Evolutionary conservation across 2,888 invertebrate species (phyloP), one percentile per base, ranked within the genome.

Genomic region (Andricus curvator): DNA sequence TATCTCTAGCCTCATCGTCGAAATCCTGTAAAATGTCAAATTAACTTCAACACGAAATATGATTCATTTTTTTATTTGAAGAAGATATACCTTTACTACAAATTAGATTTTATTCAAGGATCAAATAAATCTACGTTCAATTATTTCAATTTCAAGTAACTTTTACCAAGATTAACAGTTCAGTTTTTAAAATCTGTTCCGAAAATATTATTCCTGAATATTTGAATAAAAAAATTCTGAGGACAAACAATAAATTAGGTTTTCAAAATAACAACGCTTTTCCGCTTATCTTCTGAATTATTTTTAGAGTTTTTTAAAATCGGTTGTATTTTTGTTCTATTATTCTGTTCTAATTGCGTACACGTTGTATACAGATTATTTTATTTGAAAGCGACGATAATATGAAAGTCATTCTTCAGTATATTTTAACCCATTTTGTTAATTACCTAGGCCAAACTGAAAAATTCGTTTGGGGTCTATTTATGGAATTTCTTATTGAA

Each of bases 1-100:
- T 97, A 88, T 96, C 95, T 90, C 96, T 95, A 85, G 96, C 96
- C 93, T 97, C 97, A 92, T 97, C 97, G 92, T 97, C 96, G 93
- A 97, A 97, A 87, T 95, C 94, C 97, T 97, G 94, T 74, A 93
- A 87, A 78, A 82, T 64, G 76, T 41, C 25, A 70, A 65, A 56
- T 56, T 56, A 13, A 74, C 13, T 74, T 56, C 13, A n/a, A 6
- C 29, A 33, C 1, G 5, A 74, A 13, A 56, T 51, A 17, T 17
- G 48, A 22, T 25, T 29, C 1, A n/a, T 70, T 29, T 1, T 29
- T 29, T 68, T 29, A 37, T 20, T 37, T 17, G n/a, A 37, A n/a
- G 13, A 67, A 67, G 5, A n/a, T 20, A 15, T 29, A 22, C 44
- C 11, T 67, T 41, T 44, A 13, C 20, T 56, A n/a, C n/a, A 56